Conservation (phyloP, 2,113 vertebrate genomes). For the Lamprotornis superbus region DNA sequence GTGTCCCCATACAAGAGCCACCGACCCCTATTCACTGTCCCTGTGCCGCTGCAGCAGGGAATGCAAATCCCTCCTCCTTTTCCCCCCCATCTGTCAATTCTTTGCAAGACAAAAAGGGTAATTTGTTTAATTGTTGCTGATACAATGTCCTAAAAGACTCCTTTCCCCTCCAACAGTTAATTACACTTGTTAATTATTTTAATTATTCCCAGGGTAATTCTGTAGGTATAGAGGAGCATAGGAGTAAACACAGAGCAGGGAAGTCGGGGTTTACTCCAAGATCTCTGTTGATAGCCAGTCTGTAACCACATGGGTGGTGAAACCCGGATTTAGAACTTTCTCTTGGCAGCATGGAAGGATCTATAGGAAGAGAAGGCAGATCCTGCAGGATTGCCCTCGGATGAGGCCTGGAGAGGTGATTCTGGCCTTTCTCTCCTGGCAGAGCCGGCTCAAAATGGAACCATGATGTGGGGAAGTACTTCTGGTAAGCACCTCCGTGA, state of each 20-base stretch:
- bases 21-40: background rate
- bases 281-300: accelerated
- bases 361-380: background rate
- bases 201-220: slow-evolving; percentile 3
- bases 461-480: accelerated
- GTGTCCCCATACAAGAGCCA: slow-evolving; percentile 28
- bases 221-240: background rate
- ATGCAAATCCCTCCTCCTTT: background rate
- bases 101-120: slow-evolving; percentile 19
- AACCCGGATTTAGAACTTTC: background rate
- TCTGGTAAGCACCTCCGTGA: accelerated
- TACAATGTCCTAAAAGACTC: background rate
- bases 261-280: background rate
- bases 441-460: accelerated
- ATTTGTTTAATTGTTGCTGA: slow-evolving; percentile 42
- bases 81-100: background rate
- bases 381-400: background rate
- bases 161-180: slow-evolving; percentile 31
- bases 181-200: slow-evolving; percentile 40
- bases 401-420: accelerated
- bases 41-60: background rate
- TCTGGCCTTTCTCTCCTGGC: background rate
- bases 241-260: background rate
- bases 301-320: background rate
- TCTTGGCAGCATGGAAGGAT: background rate